These are phyloP conservation scores for Leucopsar rothschildi DNA, from an alignment of 2,113 vertebrate species.

Conservation along the genomic window DNA sequence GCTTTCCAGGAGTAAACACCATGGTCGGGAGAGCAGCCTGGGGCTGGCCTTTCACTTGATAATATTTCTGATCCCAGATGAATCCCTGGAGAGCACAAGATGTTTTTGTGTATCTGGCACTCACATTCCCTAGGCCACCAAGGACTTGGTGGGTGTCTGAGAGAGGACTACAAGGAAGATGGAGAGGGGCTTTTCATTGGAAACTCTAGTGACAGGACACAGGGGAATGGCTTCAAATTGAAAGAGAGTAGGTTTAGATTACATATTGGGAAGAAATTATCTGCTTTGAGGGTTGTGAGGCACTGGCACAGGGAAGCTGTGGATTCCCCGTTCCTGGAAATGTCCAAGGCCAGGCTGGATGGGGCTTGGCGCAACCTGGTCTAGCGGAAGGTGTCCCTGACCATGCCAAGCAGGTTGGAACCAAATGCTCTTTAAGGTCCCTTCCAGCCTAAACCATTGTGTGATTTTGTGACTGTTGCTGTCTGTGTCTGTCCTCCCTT, in stretches of 20 bases:
- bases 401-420: not conserved
- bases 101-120: not conserved
- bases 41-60: not conserved
- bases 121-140: accelerated
- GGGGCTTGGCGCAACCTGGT: not conserved
- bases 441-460: not conserved
- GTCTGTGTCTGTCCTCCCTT: not conserved
- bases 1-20: not conserved
- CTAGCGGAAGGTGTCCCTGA: not conserved
- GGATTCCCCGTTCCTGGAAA: not conserved
- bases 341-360: not conserved
- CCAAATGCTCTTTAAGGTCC: too few species aligned
- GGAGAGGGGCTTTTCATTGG: not conserved
- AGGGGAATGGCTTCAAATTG: not conserved
- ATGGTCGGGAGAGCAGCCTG: not conserved
- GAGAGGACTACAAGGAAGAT: not conserved
- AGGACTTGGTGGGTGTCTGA: accelerated
- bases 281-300: not conserved
- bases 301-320: not conserved
- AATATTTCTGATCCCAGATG: not conserved
- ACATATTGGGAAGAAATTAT: not conserved
- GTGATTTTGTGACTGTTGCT: not conserved
- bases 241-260: not conserved
- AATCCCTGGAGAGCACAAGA: not conserved
- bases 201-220: not conserved